Evolutionary conservation across 2,888 invertebrate genomes (phyloP), one percentile per base, ranked within the genome.

Genomic region (Apamea sordens): DNA sequence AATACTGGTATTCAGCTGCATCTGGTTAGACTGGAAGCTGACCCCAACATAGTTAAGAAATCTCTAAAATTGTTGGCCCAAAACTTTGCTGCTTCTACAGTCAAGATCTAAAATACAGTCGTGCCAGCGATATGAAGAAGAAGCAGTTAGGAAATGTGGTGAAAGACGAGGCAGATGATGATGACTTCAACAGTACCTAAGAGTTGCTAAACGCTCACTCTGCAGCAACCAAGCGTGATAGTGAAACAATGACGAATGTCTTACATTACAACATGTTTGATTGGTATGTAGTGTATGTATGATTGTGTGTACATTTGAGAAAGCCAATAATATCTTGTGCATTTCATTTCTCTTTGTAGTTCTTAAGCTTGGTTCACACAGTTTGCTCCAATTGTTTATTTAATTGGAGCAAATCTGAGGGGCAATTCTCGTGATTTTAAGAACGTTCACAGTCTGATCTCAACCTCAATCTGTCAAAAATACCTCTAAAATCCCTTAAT

Each of bases 331-430:
- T 82, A 74, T 74, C 77, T 77, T 44, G 64, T n/a, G 63, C 83
- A 86, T 86, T 82, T 86, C 78, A 83, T 84, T 84, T 84, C 83
- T 75, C 86, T 69, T 75, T 65, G 69, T 41, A 4, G 15, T 69
- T 32, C 5, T 84, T 69, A 86, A 21, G 84, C 69, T 50, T 65
- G 8, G 79, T 56, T 11, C 15, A 86, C 24, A 86, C 59, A 8
- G 47, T 64, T 24, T 81, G 76, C 59, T 83, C 44, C 59, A 85
- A 53, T 82, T 63, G 1, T 73, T 69, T 10, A 24, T 41, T 59
- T 64, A 56, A 82, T 82, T 74, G 36, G 82, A 67, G 21, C 75
- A 56, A 56, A 10, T 1, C 56, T 24, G 53, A 21, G 8, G 0
- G 21, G 2, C 21, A 5, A 18, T 47, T 47, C 47, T 47, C 21